Base-by-base conservation (phyloP, 2,113 vertebrate genomes). In the Neopipo cinnamomea region DNA sequence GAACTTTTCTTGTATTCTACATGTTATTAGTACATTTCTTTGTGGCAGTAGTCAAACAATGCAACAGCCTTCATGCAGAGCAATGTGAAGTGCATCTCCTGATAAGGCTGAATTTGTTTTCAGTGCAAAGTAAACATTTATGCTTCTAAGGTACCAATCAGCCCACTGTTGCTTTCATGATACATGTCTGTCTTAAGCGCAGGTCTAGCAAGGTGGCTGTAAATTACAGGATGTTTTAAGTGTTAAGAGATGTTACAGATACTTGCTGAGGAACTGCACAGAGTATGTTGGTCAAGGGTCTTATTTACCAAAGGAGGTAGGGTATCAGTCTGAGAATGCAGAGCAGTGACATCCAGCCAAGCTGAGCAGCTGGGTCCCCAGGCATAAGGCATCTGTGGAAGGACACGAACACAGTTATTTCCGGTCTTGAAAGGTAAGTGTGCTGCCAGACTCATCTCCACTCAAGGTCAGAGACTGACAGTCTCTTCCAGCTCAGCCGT, bases 371-470 rank as follows among this genome's bases (percentile, higher is more conserved):
- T 84, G 22, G 50, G 77, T 87, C 65, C 65, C 30, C 77, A 72
- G 46, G 52, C 55, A 35, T 77, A 88, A 66, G 67, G 49, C 79
- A 52, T 84, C 68, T 8, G 0, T 62, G 83, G 66, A 85, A 91
- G 55, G 67, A 73, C 66, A 82, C 7, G 12, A 55, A 70, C 74
- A 61, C 44, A n/a, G 72, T 77, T 86, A 61, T 83, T 95, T 93
- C 77, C 71, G 78, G 66, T 76, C 74, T 78, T 82, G 50, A 82
- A 76, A 96, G 94, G 95, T 96, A 95, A 95, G 93, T 77, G 81
- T 89, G 53, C 59, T 96, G 82, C 71, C 71, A 95, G 65, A 79
- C 46, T 81, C 41, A 12, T 75, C 73, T 82, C 58, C 9, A 19
- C 12, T 85, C 75, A 91, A 85, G 93, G 88, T 70, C 85, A 85